phyloP scores from a whole-genome alignment of 2,888 invertebrate genomes.

The Achlya flavicornis region DNA sequence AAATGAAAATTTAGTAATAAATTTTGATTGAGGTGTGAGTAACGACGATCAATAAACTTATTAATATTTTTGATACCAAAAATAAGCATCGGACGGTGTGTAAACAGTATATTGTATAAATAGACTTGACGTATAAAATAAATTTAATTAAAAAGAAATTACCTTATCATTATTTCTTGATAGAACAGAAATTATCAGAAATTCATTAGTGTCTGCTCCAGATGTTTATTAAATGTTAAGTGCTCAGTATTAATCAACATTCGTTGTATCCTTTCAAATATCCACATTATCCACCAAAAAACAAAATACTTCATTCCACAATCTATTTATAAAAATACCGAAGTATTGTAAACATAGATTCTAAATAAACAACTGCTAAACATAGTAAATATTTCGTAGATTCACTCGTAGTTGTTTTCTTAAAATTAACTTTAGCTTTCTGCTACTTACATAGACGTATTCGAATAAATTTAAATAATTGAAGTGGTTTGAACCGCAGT shows the following conservation, averaged over 20 bases:
- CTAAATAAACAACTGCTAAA: slow-evolving; percentile 3
- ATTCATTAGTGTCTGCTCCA: background rate
- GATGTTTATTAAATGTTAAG: background rate
- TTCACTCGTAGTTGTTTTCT: background rate
- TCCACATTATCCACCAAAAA: background rate
- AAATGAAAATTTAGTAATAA: background rate
- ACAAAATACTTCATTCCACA: background rate
- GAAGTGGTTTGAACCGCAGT: background rate
- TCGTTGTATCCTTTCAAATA: background rate
- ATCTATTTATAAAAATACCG: slow-evolving; percentile 5
- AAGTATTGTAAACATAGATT: slow-evolving; percentile 1
- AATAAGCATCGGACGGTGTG: background rate
- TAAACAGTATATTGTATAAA: background rate
- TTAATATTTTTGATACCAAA: background rate
- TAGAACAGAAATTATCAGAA: background rate
- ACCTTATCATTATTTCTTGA: background rate
- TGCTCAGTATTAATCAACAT: background rate
- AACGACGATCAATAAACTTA: background rate
- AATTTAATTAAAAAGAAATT: background rate
- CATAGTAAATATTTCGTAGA: slow-evolving; percentile 5
- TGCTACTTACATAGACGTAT: background rate
- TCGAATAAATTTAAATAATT: no score
- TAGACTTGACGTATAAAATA: background rate
- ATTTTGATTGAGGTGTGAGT: background rate
- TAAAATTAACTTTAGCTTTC: slow-evolving; percentile 1